These are phyloP conservation scores for Procambarus virginalis DNA, from an alignment of 1,140 invertebrate genomes.

Conservation along the genomic window DNA sequence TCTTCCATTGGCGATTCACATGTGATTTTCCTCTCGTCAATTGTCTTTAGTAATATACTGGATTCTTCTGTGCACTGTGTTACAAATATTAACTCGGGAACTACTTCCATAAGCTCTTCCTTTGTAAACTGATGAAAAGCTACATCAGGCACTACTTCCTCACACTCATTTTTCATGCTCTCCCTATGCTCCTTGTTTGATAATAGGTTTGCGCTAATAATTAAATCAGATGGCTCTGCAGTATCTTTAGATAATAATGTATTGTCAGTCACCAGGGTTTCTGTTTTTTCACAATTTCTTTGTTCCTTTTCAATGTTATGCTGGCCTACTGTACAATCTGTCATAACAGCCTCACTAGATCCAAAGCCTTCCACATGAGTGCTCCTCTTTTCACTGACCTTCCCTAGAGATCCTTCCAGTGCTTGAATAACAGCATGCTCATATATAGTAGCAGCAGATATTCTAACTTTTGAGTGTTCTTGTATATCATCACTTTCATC, in stretches of 20 bases:
- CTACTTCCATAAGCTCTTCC: not conserved
- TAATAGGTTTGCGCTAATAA: not conserved
- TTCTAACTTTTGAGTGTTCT: slow-evolving; percentile 52
- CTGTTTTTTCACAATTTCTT: not conserved
- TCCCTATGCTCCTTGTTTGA: not conserved
- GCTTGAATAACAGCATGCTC: slow-evolving; percentile 67
- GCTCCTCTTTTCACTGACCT: not conserved
- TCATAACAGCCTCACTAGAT: not conserved
- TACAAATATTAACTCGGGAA: not conserved
- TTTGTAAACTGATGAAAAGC: not conserved
- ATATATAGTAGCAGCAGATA: slow-evolving; percentile 68
- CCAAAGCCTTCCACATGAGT: not conserved
- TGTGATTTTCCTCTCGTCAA: not conserved
- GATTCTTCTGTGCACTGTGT: not conserved
- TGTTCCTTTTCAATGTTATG: not conserved
- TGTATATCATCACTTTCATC: slow-evolving; percentile 49
- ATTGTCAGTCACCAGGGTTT: not conserved
- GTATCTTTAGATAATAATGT: not conserved
- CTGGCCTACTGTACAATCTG: not conserved
- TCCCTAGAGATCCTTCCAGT: slow-evolving; percentile 30
- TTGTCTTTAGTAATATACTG: not conserved
- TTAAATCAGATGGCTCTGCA: not conserved
- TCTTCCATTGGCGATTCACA: slow-evolving; percentile 13
- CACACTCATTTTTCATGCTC: not conserved
- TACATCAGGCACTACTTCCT: not conserved